phyloP scores from a whole-genome alignment of 2,797 vertebrate genomes.

The Lepus oiostolus region DNA sequence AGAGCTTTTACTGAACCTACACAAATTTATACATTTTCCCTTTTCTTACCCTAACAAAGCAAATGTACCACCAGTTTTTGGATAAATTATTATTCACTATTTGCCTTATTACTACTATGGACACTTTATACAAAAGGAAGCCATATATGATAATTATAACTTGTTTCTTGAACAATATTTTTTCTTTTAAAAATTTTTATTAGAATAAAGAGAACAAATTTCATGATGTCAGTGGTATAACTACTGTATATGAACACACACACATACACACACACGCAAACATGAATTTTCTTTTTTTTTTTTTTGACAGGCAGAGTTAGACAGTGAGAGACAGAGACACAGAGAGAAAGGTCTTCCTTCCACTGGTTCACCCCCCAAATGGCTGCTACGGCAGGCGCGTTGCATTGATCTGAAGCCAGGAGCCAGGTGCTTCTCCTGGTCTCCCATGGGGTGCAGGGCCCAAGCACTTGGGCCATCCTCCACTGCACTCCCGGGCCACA shows the following conservation, averaged over 20 bases:
- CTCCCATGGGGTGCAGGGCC: too few relatives aligned
- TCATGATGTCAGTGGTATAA: neutral
- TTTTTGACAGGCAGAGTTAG: too few relatives aligned
- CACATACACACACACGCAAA: neutral
- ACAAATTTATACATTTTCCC: neutral
- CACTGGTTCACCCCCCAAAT: too few relatives aligned
- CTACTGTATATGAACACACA: neutral
- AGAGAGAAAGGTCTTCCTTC: too few relatives aligned
- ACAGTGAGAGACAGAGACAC: too few relatives aligned
- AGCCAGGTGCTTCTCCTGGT: too few relatives aligned
- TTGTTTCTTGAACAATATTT: neutral
- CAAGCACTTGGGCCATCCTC: too few relatives aligned
- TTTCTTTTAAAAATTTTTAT: neutral
- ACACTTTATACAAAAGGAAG: neutral
- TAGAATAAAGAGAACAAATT: too few relatives aligned
- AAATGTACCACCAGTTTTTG: constrained; percentile 34
- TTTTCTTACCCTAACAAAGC: constrained; percentile 22
- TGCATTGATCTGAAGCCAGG: too few relatives aligned
- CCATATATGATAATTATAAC: constrained; percentile 12
- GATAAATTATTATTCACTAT: constrained; percentile 24
- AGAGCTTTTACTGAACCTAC: neutral
- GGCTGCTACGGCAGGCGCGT: too few relatives aligned
- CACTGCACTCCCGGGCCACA: too few relatives aligned
- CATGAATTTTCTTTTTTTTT: neutral
- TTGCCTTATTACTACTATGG: constrained; percentile 40